Conservation (phyloP, 2,797 vertebrate genomes). For the Ibycter americanus region DNA sequence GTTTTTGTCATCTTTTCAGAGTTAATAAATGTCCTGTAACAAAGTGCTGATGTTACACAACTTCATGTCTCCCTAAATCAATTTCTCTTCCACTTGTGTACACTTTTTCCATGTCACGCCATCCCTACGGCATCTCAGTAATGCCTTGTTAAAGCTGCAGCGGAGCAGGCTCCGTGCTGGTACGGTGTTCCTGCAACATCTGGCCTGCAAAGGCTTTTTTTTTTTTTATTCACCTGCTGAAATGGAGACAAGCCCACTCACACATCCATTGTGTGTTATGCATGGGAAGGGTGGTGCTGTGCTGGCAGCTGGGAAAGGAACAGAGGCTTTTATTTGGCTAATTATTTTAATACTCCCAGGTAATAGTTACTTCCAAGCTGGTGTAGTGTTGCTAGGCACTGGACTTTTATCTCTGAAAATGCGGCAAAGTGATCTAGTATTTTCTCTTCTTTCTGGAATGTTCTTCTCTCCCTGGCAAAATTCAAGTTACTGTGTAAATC, state of each 20-base stretch:
- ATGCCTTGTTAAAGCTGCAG: neutral
- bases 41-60: neutral
- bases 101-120: neutral
- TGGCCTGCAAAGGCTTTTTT: neutral
- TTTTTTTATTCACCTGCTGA: neutral
- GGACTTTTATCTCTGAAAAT: neutral
- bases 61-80: neutral
- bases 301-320: neutral
- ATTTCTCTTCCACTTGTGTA: neutral
- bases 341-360: neutral
- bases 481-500: neutral
- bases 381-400: neutral
- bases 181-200: neutral
- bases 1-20: neutral
- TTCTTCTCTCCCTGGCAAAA: neutral
- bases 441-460: neutral
- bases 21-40: neutral
- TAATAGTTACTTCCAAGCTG: neutral
- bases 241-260: neutral
- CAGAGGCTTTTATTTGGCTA: neutral
- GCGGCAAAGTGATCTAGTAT: neutral
- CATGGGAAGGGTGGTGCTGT: neutral
- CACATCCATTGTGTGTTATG: fast-evolving
- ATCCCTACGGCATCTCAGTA: neutral
- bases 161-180: neutral